Base-by-base conservation (phyloP, 2,113 vertebrate genomes). In the Anarhynchus alexandrinus region DNA sequence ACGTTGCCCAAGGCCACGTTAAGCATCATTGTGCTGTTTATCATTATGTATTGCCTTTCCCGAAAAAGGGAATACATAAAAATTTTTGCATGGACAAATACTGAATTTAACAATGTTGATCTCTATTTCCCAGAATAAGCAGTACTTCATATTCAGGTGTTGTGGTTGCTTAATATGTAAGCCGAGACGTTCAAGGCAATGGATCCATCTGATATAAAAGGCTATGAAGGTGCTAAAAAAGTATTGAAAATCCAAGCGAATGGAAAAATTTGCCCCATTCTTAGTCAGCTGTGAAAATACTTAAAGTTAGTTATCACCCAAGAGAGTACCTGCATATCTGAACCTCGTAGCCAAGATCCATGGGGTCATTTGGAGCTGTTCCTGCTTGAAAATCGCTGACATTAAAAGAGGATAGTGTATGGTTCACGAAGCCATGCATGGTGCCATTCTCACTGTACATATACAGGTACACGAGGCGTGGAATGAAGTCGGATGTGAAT, bases 401-500 rank as follows among this genome's bases (percentile, higher is more conserved):
- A 49, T 99, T 99, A 97, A 99, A 99, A 97, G 98, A 99, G 76
- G 99, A 99, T 52, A 99, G 98, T 0, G 99, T 99, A 98, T 99
- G 99, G 97, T 99, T 98, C 94, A 99, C 97, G 65, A 99, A 99
- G 98, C 99, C 99, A 10, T 99, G 99, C 98, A 99, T 98, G 93
- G 99, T 99, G 88, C 99, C 99, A 21, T 99, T 98, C 42, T 98
- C 94, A 92, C 99, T 99, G 99, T 99, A 99, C 97, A 98, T 98
- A 96, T 99, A 99, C 91, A 99, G 98, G 98, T 99, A 99, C 81
- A 99, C 99, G 92, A 99, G 98, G 84, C 99, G 99, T 32, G 99
- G 99, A 98, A 99, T 99, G 98, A 99, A 99, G 98, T 99, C 99
- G 2, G 99, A 99, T 17, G 99, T 99, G 98, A 99, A 99, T 90